Evolutionary conservation across 2,797 vertebrate species (phyloP).

Genomic region (Sebastes umbrosus): DNA sequence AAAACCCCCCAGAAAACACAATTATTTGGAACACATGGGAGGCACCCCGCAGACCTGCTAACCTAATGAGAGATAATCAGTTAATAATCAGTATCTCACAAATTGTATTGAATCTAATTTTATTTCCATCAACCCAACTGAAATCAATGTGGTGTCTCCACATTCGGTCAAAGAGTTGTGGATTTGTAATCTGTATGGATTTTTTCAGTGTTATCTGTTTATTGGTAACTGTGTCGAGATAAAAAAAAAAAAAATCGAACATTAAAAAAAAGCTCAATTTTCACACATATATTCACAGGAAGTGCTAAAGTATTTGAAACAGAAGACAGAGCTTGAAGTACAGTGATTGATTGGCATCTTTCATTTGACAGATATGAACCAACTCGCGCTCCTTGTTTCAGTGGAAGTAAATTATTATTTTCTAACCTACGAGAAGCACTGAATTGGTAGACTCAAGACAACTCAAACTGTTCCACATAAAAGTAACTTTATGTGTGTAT

Average conservation of each 20-base stretch:
- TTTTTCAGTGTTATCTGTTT: neutral
- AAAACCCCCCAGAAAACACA: slow-evolving; percentile 28
- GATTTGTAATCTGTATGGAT: neutral
- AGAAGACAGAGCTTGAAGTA: neutral
- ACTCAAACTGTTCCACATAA: neutral
- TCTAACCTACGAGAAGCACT: neutral
- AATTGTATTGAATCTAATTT: slow-evolving; percentile 55
- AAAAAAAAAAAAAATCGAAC: neutral
- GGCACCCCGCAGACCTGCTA: slow-evolving; percentile 20
- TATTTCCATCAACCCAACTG: slow-evolving; percentile 30
- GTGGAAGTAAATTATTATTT: neutral
- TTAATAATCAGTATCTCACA: slow-evolving; percentile 63
- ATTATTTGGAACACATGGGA: slow-evolving; percentile 54
- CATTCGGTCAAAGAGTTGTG: neutral
- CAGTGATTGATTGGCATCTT: neutral
- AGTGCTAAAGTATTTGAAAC: neutral
- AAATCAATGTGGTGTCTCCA: slow-evolving; percentile 37
- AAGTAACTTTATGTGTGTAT: neutral
- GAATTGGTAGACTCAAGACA: neutral
- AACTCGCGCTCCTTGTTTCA: neutral
- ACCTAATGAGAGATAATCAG: slow-evolving; percentile 61
- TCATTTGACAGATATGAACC: neutral
- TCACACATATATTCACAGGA: neutral
- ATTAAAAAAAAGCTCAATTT: neutral
- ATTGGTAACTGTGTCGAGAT: neutral